Conservation (phyloP, 23 tunicate genomes). For the Styela plicata region DNA sequence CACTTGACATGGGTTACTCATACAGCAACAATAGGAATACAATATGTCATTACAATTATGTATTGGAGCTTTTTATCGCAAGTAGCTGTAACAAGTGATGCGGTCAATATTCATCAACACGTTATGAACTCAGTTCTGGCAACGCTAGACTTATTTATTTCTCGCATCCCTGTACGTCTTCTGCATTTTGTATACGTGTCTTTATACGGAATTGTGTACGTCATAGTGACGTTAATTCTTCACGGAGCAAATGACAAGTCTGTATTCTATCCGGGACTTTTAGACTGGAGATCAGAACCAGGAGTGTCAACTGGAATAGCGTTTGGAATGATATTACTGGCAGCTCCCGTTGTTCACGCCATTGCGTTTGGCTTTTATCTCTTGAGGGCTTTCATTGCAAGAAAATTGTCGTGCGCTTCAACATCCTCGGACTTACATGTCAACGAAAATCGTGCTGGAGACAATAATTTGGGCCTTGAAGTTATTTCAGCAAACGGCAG, state of each 20-base stretch:
- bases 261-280: neutral
- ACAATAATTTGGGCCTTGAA: neutral
- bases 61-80: constrained; percentile 28
- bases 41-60: neutral
- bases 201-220: constrained; percentile 12
- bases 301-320: constrained; percentile 7
- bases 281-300: constrained; percentile 26
- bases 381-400: neutral
- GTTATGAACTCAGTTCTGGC: constrained; percentile 20
- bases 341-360: neutral
- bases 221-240: neutral
- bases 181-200: constrained; percentile 16
- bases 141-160: neutral
- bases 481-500: neutral
- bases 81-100: no score
- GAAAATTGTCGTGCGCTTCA: neutral
- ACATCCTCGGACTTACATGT: neutral
- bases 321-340: neutral
- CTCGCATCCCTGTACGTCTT: constrained; percentile 9
- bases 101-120: constrained; percentile 21
- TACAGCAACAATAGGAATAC: neutral
- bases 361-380: neutral
- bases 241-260: constrained; percentile 12
- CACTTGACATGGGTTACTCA: constrained; percentile 7
- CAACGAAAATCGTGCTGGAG: neutral